phyloP scores from a whole-genome alignment of 2,797 vertebrate genomes.

The Phalloptychus januarius region DNA sequence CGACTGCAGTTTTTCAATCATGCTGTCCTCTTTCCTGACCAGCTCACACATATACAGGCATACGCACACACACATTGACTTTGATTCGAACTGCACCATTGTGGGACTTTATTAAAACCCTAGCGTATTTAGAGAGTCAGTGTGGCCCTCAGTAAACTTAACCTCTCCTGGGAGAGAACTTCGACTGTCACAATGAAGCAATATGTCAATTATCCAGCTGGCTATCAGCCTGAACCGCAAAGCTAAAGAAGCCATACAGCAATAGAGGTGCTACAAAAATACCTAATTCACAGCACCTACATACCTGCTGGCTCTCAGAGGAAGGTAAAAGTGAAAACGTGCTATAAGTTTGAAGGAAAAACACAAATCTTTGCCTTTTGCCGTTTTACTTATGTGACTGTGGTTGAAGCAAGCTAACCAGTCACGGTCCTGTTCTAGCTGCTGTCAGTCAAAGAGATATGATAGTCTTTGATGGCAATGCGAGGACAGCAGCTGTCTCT shows the following conservation, averaged over 20 bases:
- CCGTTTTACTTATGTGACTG: constrained; percentile 26
- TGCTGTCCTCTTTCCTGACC: constrained; percentile 71
- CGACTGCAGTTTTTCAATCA: constrained; percentile 84
- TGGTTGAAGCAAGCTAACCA: constrained; percentile 55
- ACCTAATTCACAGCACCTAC: constrained; percentile 66
- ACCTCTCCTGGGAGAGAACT: constrained; percentile 78
- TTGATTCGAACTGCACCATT: constrained; percentile 87
- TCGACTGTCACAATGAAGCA: constrained; percentile 74
- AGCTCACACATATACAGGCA: constrained; percentile 26
- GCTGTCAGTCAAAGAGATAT: constrained; percentile 80
- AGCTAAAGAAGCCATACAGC: constrained; percentile 54
- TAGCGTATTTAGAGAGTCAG: constrained; percentile 77
- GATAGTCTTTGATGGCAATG: constrained; percentile 80
- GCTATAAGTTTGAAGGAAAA: constrained; percentile 33
- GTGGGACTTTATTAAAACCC: constrained; percentile 89
- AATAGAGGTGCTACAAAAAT: constrained; percentile 56
- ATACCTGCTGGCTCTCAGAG: constrained; percentile 41
- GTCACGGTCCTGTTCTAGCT: constrained; percentile 60
- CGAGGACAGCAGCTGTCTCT: constrained; percentile 82
- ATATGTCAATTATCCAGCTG: constrained; percentile 83
- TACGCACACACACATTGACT: constrained; percentile 80
- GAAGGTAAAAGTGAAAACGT: constrained; percentile 38
- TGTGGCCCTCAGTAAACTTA: constrained; percentile 80
- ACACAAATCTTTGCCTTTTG: constrained; percentile 2
- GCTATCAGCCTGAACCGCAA: constrained; percentile 73